These are phyloP conservation scores for Neoniphon sammara DNA, from an alignment of 2,797 vertebrate species.

Conservation along the genomic window DNA sequence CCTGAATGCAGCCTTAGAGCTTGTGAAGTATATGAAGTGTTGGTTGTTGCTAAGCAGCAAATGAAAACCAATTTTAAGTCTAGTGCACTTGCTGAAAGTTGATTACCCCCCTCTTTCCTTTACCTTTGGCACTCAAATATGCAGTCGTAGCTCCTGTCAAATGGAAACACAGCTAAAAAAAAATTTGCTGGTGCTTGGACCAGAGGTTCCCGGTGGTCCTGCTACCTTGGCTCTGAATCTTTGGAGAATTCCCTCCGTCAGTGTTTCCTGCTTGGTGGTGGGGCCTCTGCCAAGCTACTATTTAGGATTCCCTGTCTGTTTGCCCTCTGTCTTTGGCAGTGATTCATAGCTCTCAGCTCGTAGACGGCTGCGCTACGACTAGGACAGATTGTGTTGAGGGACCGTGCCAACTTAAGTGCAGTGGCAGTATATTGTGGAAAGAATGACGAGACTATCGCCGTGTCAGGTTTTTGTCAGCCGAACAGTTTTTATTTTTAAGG, in stretches of 20 bases:
- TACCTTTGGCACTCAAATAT: too few relatives aligned
- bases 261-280: conserved; percentile 30
- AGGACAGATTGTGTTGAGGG: conserved; percentile 19
- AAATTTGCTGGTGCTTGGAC: too few relatives aligned
- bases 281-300: conserved; percentile 53
- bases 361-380: conserved; percentile 21
- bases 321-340: conserved; percentile 57
- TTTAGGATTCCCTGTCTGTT: conserved; percentile 59
- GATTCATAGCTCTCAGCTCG: conserved; percentile 52
- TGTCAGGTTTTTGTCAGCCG: background rate
- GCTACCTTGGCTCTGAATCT: background rate
- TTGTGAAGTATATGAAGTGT: too few relatives aligned
- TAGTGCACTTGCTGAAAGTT: too few relatives aligned
- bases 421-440: conserved; percentile 9
- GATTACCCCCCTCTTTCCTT: too few relatives aligned
- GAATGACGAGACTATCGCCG: background rate
- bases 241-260: conserved; percentile 34
- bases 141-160: too few relatives aligned
- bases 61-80: too few relatives aligned
- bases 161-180: too few relatives aligned
- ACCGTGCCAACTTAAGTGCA: conserved; percentile 18
- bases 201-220: conserved; percentile 2
- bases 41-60: too few relatives aligned
- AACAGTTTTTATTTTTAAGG: background rate
- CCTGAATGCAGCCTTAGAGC: too few relatives aligned